Evolutionary conservation across 2,888 invertebrate species (phyloP).

Genomic region (Bombylius discolor): DNA sequence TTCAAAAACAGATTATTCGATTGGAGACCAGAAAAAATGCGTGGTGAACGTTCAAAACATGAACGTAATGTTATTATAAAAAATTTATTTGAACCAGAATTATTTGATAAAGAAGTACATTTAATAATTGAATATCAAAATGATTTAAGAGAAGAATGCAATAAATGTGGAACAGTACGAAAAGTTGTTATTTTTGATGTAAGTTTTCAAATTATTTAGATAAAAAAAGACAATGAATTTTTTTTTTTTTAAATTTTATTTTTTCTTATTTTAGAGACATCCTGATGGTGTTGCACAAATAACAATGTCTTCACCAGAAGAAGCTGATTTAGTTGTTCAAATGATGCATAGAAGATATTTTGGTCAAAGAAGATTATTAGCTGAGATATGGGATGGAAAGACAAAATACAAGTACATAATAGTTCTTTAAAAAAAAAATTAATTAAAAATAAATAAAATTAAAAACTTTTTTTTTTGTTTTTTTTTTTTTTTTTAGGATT

Average conservation of each 20-base stretch:
- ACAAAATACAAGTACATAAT: conserved; percentile 64
- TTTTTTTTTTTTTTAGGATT: conserved; percentile 41
- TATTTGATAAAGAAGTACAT: conserved; percentile 81
- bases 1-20: conserved; percentile 58
- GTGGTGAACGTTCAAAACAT: conserved; percentile 73
- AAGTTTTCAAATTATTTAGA: conserved; percentile 30
- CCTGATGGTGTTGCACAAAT: conserved; percentile 91
- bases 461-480: background rate
- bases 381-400: conserved; percentile 90
- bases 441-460: background rate
- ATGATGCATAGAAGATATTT: conserved; percentile 85
- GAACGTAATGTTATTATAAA: conserved; percentile 87
- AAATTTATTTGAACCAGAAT: conserved; percentile 78
- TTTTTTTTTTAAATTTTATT: background rate
- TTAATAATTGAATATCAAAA: conserved; percentile 83
- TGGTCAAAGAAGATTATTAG: conserved; percentile 70
- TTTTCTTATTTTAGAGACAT: conserved; percentile 48
- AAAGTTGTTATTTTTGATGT: conserved; percentile 87
- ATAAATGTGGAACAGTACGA: conserved; percentile 81
- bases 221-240: background rate
- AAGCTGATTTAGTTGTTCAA: conserved; percentile 79
- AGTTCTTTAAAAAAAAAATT: background rate
- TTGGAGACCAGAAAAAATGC: conserved; percentile 88
- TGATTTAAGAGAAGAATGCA: conserved; percentile 77
- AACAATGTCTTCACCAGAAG: conserved; percentile 77